Percentiles rank a stretch among this genome's conserved stretches.
Evolutionary conservation across 2,888 invertebrate genomes (phyloP).

Genomic region (Coecobrya sp.): DNA sequence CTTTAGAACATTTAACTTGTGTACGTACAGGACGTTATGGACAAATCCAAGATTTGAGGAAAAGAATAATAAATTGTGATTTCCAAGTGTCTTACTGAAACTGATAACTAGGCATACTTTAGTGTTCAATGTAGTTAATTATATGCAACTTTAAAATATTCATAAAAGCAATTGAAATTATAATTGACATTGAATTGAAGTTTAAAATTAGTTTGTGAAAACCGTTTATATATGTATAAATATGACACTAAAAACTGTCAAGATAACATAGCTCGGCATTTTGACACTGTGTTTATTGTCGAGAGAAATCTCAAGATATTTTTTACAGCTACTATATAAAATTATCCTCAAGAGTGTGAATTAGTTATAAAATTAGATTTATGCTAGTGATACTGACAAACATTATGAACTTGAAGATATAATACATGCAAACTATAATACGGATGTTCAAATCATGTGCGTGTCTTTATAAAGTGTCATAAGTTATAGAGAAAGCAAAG

Average conservation of each 20-base stretch:
- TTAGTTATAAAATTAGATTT: constrained; percentile 63
- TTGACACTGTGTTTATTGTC: too few species aligned
- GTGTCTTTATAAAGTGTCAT: neutral
- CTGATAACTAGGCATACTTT: neutral
- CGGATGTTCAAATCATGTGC: neutral
- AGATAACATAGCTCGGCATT: too few species aligned
- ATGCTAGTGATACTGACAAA: neutral
- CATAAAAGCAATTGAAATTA: neutral
- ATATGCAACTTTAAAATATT: too few species aligned
- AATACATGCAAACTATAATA: neutral
- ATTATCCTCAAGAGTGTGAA: constrained; percentile 56
- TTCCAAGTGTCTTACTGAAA: constrained; percentile 50
- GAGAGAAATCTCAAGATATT: neutral
- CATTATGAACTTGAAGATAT: constrained; percentile 26
- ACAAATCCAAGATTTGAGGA: neutral
- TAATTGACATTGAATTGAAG: too few species aligned
- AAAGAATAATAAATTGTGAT: constrained; percentile 35
- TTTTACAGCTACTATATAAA: constrained; percentile 2
- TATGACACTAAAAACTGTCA: too few species aligned
- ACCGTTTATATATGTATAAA: too few species aligned
- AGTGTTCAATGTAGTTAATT: too few species aligned
- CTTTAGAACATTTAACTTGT: neutral
- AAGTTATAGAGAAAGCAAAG: neutral
- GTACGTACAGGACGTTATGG: neutral
- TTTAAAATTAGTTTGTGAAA: too few species aligned